Base-by-base conservation (phyloP, 2,888 invertebrate genomes). In the Leptarthrus brevirostris region DNA sequence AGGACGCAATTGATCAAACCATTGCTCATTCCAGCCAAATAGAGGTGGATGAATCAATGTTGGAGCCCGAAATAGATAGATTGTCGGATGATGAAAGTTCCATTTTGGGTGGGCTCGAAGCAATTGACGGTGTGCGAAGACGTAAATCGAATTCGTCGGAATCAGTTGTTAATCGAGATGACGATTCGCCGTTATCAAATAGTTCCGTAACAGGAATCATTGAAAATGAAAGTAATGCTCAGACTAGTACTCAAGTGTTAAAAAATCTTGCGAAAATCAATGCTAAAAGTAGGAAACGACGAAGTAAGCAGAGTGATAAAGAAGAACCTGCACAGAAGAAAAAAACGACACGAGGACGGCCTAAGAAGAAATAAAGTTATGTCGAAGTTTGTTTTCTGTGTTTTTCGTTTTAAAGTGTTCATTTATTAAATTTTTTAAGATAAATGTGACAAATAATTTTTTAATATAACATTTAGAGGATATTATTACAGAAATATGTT, bases 1-100 rank as follows among this genome's bases (percentile, higher is more conserved):
- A 85, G 72, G 86, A 88, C 76, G 87, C 87, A 22, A 84, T 90
- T 54, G 87, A 88, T 64, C 83, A 84, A n/a, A 81, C 81, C 16
- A 77, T 83, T 5, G 80, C 81, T 12, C 82, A 83, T 53, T 81
- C 81, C 64, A 81, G 79, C 58, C 77, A 80, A 73, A 82, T 82
- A 53, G 80, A 81, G 24, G 77, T 74, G n/a, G 74, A 74, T 52
- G 54, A 74, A 34, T 16, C 47, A 16, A 54, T 20, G 26, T 2
- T 72, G 6, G 73, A 71, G 14, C n/a, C 24, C 22, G 24, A 34
- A 18, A 34, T 61, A 20, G 75, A 73, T 12, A 16, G 14, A 5
- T 66, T 72, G 1, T 34, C 36, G 26, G 61, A 53, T 10, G 44
- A 58, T 47, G 36, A 49, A 20, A 52, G 58, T 10, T 10, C 8